Evolutionary conservation across 2,888 invertebrate species (phyloP).

Genomic region (Lasioglossum vierecki): DNA sequence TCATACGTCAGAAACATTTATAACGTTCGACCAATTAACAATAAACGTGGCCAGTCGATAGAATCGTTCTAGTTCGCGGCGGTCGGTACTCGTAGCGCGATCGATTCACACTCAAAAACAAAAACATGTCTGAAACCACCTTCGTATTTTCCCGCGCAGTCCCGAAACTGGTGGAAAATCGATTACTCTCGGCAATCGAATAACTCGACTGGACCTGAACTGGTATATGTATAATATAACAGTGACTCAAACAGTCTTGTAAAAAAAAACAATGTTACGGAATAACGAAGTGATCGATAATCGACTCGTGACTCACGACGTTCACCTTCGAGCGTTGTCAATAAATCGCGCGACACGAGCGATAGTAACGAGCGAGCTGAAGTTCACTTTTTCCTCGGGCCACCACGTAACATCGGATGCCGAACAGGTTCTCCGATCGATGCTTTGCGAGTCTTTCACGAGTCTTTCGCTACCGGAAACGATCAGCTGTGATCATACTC

Average conservation of each 20-base stretch:
- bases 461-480: constrained; percentile 50
- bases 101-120: neutral
- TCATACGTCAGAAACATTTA: constrained; percentile 50
- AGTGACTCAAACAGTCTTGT: constrained; percentile 1
- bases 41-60: constrained; percentile 22
- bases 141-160: neutral
- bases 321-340: constrained; percentile 33
- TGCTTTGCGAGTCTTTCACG: neutral
- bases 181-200: neutral
- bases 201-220: neutral
- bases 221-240: too few relatives aligned
- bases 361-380: constrained; percentile 17
- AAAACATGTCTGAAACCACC: constrained; percentile 24
- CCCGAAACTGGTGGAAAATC: neutral
- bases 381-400: constrained; percentile 54
- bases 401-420: constrained; percentile 22
- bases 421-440: constrained; percentile 49
- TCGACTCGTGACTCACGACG: constrained; percentile 39
- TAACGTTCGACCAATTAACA: constrained; percentile 22
- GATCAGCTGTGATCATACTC: constrained; percentile 51
- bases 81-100: constrained; percentile 13
- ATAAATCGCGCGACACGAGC: constrained; percentile 18
- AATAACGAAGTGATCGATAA: constrained; percentile 31
- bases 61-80: neutral
- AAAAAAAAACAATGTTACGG: neutral